A percentile compares a stretch with the other conserved stretches of the same genome.
phyloP scores from a whole-genome alignment of 2,797 vertebrate genomes.

The Lagocephalus sceleratus region DNA sequence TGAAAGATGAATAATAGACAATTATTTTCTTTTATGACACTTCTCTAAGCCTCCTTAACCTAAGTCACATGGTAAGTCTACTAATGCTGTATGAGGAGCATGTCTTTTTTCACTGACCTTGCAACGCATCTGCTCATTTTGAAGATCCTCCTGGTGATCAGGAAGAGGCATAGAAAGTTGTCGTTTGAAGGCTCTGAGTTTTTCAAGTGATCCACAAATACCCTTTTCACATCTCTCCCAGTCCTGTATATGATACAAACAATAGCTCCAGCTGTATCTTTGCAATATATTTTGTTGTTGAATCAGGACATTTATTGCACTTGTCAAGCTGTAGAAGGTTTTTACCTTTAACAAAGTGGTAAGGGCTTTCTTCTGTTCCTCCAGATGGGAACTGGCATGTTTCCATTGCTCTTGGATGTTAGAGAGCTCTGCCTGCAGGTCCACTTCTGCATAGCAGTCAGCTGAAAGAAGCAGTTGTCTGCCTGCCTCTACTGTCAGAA shows the following conservation, averaged over 20 bases:
- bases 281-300: neutral
- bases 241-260: constrained; percentile 74
- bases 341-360: constrained; percentile 83
- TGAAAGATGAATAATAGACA: neutral
- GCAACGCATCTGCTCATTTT: constrained; percentile 90
- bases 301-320: neutral
- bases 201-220: constrained; percentile 88
- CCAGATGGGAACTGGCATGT: constrained; percentile 75
- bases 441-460: constrained; percentile 80
- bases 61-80: neutral
- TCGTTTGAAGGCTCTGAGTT: constrained; percentile 88
- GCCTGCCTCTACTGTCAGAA: constrained; percentile 91
- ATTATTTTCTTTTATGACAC: neutral
- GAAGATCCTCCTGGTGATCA: constrained; percentile 91
- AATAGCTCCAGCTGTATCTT: neutral
- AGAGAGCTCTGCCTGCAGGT: constrained; percentile 85
- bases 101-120: constrained; percentile 74
- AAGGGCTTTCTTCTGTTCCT: constrained; percentile 87
- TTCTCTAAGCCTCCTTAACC: too few relatives aligned
- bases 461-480: constrained; percentile 89
- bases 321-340: neutral
- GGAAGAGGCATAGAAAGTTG: constrained; percentile 88
- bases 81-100: neutral
- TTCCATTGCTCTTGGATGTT: constrained; percentile 91
- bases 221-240: constrained; percentile 93